Percentiles rank a stretch among this genome's conserved stretches.
Conservation (phyloP, 2,113 vertebrate genomes). For the Anser cygnoides region DNA sequence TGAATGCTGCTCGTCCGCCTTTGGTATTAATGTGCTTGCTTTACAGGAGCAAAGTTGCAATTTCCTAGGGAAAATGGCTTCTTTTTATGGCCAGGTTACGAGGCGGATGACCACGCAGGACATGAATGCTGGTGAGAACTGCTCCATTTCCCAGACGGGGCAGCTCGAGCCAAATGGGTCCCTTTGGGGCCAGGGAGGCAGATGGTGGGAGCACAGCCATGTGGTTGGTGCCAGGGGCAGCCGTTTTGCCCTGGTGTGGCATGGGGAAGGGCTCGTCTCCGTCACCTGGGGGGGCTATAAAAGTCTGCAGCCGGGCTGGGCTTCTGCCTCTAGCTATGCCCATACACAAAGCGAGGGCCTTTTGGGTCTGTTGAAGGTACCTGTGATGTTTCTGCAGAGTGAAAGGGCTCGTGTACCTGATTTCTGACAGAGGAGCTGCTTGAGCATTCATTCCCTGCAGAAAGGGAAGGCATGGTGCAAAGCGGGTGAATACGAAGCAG, state of each 20-base stretch:
- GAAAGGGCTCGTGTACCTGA: accelerated
- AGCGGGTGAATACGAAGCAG: accelerated
- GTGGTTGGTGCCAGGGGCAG: neutral
- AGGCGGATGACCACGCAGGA: no score
- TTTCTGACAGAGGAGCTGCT: neutral
- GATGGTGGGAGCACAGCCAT: accelerated
- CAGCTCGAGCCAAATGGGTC: neutral
- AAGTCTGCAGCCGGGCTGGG: neutral
- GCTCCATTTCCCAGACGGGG: neutral
- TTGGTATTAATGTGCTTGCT: neutral
- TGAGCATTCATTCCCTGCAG: neutral
- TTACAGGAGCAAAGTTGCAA: neutral
- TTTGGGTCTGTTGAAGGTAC: neutral
- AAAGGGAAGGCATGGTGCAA: neutral
- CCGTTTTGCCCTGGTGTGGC: accelerated
- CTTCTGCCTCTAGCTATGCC: accelerated
- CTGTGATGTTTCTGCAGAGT: accelerated
- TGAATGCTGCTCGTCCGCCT: no score
- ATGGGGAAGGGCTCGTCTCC: neutral
- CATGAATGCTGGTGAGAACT: neutral
- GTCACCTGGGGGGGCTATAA: neutral
- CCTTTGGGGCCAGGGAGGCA: neutral
- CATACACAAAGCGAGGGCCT: neutral
- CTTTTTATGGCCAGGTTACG: no score
- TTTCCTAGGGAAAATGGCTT: no score